These are phyloP conservation scores for Drosophila melanocephala DNA, from an alignment of 2,888 invertebrate genomes.

Conservation along the genomic window DNA sequence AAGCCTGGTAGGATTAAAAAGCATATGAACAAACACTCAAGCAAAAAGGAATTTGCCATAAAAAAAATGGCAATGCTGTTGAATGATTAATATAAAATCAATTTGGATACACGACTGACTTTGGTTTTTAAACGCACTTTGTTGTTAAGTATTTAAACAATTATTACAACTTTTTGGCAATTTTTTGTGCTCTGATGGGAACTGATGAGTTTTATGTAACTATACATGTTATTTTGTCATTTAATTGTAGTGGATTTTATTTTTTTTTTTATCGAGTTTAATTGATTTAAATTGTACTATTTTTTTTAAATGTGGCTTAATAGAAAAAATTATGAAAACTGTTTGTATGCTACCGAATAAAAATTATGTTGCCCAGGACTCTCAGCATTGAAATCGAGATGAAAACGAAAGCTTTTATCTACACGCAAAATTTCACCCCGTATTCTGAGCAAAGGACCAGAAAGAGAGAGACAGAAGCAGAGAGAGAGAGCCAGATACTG, in stretches of 20 bases:
- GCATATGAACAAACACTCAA: conserved; percentile 36
- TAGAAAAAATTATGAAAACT: conserved; percentile 76
- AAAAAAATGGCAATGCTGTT: background rate
- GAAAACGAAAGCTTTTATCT: conserved; percentile 77
- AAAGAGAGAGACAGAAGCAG: conserved; percentile 30
- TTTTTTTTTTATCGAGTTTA: conserved; percentile 36
- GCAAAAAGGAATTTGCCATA: conserved; percentile 19
- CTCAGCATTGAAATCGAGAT: conserved; percentile 75
- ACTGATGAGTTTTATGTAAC: conserved; percentile 57
- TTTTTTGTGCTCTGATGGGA: conserved; percentile 32
- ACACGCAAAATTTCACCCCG: conserved; percentile 64
- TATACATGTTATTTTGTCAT: conserved; percentile 37
- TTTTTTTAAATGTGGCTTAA: conserved; percentile 55
- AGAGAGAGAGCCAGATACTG: conserved; percentile 30
- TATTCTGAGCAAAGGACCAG: conserved; percentile 25
- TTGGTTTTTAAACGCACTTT: conserved; percentile 58
- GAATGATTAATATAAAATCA: conserved; percentile 11
- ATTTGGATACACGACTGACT: conserved; percentile 28
- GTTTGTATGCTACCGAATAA: conserved; percentile 78
- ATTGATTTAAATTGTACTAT: conserved; percentile 44
- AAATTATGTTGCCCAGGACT: conserved; percentile 81
- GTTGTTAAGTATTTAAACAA: conserved; percentile 41
- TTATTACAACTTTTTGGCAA: conserved; percentile 47
- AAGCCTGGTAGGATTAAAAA: conserved; percentile 45
- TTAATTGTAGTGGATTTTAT: conserved; percentile 28